phyloP scores from a whole-genome alignment of 2,113 vertebrate genomes.

The Caracal caracal region DNA sequence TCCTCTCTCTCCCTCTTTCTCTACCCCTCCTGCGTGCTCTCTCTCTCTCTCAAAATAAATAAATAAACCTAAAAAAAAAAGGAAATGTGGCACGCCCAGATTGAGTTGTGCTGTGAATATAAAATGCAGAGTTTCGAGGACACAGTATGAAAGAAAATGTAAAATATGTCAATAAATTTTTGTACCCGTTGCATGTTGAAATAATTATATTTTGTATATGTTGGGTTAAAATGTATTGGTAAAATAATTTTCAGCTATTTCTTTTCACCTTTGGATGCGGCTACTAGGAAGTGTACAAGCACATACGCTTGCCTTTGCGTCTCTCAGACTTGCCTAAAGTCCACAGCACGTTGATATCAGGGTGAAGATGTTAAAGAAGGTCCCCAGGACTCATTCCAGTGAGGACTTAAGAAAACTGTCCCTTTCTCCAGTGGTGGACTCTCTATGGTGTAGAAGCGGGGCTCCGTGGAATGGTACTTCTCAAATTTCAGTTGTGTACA shows the following conservation, averaged over 20 bases:
- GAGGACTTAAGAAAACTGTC: not conserved
- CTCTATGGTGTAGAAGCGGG: not conserved
- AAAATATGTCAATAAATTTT: not conserved
- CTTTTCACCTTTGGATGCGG: not conserved
- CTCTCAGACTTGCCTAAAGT: not conserved
- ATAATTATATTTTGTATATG: not conserved
- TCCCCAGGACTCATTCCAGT: not conserved
- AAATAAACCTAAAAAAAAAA: too few relatives aligned
- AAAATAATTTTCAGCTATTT: not conserved
- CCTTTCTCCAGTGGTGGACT: not conserved
- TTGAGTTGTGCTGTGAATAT: not conserved
- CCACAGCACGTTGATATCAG: not conserved
- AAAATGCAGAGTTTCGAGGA: not conserved
- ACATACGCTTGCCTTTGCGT: not conserved
- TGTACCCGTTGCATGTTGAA: not conserved
- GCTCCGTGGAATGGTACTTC: not conserved
- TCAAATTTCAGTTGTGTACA: not conserved
- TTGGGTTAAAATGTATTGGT: not conserved
- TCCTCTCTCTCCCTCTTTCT: too few relatives aligned
- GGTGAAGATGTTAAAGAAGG: not conserved
- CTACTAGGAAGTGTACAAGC: not conserved
- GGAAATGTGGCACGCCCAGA: not conserved
- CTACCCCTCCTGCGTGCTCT: too few relatives aligned
- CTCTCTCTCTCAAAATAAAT: too few relatives aligned
- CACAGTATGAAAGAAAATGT: not conserved